A percentile compares a stretch with the other conserved stretches of the same genome.
phyloP scores from a whole-genome alignment of 2,113 vertebrate species.

The Sclerurus mexicanus region DNA sequence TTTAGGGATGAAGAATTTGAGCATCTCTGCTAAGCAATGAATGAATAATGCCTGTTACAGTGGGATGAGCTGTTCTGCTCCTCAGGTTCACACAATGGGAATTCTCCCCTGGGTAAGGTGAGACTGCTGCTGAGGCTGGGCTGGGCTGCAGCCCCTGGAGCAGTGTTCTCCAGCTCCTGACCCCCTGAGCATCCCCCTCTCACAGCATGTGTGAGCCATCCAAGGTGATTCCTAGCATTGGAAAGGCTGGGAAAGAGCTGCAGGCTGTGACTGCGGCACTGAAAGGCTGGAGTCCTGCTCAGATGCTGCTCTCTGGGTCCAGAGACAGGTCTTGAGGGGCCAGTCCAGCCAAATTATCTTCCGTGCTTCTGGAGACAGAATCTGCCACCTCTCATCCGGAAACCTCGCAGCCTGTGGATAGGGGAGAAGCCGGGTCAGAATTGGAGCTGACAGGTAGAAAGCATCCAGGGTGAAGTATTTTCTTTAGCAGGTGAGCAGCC shows the following conservation, averaged over 20 bases:
- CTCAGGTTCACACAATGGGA: neutral
- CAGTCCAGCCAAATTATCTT: neutral
- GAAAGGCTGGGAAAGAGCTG: neutral
- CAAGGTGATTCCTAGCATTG: fast-evolving
- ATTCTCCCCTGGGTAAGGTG: neutral
- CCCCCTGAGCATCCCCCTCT: neutral
- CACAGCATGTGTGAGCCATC: fast-evolving
- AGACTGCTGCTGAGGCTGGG: neutral
- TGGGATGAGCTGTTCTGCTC: neutral
- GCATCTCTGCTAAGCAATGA: neutral
- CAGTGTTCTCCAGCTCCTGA: fast-evolving
- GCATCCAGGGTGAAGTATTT: neutral
- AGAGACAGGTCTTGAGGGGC: neutral
- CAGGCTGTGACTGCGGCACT: neutral
- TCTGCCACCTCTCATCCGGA: neutral
- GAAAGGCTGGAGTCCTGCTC: fast-evolving
- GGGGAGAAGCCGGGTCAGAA: neutral
- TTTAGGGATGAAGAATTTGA: constrained; percentile 5
- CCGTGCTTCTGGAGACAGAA: neutral
- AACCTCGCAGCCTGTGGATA: neutral
- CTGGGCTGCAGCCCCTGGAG: neutral
- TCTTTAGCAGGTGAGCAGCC: neutral
- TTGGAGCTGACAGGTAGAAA: neutral
- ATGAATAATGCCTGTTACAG: neutral
- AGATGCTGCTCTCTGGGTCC: neutral